These are phyloP conservation scores for Ciconia stormi DNA, from an alignment of 2,113 vertebrate species.

Conservation along the genomic window DNA sequence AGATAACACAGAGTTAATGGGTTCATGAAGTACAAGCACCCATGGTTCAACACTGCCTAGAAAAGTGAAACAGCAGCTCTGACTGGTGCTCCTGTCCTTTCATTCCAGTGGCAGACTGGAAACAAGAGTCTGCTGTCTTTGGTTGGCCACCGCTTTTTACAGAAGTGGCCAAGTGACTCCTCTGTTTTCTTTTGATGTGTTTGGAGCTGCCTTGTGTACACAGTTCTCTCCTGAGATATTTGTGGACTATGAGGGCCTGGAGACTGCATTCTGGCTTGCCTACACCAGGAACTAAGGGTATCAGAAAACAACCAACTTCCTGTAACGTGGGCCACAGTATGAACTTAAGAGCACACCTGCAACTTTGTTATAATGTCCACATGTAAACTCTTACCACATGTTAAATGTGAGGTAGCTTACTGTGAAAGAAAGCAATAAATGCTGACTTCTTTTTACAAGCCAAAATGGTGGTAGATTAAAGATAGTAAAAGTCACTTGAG, in stretches of 20 bases:
- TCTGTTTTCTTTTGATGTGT: neutral
- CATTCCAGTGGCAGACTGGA: neutral
- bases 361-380: neutral
- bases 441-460: neutral
- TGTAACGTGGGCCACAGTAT: neutral
- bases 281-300: neutral
- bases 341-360: neutral
- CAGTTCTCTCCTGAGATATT: neutral
- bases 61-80: neutral
- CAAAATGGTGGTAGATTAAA: neutral
- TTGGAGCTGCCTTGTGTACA: neutral
- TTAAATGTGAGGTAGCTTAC: neutral
- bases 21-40: neutral
- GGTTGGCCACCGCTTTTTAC: neutral
- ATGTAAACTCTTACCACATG: neutral
- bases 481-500: neutral
- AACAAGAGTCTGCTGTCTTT: neutral
- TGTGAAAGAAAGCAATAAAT: neutral
- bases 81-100: neutral
- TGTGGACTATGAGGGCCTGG: neutral
- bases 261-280: neutral
- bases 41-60: neutral
- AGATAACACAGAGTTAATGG: neutral
- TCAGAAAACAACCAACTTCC: neutral
- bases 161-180: neutral